These are phyloP conservation scores for Ennomos fuscantarius DNA, from an alignment of 2,888 invertebrate species.

Conservation along the genomic window DNA sequence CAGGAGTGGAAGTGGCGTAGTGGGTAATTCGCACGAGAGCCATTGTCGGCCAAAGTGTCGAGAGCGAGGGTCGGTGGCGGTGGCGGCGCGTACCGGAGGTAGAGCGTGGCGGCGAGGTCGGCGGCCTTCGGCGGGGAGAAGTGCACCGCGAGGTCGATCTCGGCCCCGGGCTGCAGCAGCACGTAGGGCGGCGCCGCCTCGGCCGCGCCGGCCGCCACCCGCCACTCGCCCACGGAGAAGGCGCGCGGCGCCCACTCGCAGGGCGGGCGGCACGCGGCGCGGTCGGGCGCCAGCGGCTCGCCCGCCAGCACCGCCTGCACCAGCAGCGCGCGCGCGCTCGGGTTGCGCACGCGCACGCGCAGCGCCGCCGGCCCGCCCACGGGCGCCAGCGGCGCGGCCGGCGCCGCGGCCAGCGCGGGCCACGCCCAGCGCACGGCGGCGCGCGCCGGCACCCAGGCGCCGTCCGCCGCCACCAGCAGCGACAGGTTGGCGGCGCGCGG, in stretches of 20 bases:
- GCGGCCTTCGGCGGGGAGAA: slow-evolving; percentile 75
- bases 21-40: no score
- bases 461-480: slow-evolving; percentile 60
- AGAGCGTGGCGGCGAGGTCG: slow-evolving; percentile 78
- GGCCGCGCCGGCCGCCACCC: slow-evolving; percentile 43
- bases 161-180: slow-evolving; percentile 85
- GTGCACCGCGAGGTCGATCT: slow-evolving; percentile 73
- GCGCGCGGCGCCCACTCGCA: slow-evolving; percentile 49
- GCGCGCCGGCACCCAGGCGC: slow-evolving; percentile 59
- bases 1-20: no score
- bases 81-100: slow-evolving; percentile 63
- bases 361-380: slow-evolving; percentile 83
- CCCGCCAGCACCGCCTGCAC: slow-evolving; percentile 85
- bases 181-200: slow-evolving; percentile 44
- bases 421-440: slow-evolving; percentile 46
- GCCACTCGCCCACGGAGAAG: slow-evolving; percentile 58
- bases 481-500: not conserved
- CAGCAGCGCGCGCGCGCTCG: slow-evolving; percentile 88
- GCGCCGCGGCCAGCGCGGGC: slow-evolving; percentile 24
- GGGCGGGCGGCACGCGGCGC: slow-evolving; percentile 54
- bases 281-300: slow-evolving; percentile 87
- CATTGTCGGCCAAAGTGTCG: no score
- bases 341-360: slow-evolving; percentile 90
- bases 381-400: slow-evolving; percentile 41
- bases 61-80: slow-evolving; percentile 2